These are phyloP conservation scores for Camelus dromedarius DNA, from an alignment of 2,113 vertebrate species.

Conservation along the genomic window DNA sequence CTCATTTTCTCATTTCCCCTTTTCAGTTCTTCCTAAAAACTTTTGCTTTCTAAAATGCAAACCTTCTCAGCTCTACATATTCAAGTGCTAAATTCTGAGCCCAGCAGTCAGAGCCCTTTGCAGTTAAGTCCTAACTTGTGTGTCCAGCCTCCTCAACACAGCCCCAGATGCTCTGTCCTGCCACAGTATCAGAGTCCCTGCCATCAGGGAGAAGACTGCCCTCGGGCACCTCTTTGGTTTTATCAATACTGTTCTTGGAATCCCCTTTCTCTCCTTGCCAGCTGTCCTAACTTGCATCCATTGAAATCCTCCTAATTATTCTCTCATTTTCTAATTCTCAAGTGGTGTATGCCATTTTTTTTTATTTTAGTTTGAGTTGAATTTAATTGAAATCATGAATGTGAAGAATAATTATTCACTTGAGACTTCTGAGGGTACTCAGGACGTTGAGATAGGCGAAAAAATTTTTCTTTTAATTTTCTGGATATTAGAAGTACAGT, in stretches of 20 bases:
- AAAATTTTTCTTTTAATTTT: conserved; percentile 3
- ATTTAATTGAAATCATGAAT: conserved; percentile 51
- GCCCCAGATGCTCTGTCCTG: no score
- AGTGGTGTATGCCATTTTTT: background rate
- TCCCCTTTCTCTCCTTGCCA: background rate
- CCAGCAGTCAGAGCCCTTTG: background rate
- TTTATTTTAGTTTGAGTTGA: conserved; percentile 40
- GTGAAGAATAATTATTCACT: background rate
- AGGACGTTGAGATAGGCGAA: background rate
- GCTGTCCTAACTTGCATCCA: background rate
- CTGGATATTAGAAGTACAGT: background rate
- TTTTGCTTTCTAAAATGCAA: background rate
- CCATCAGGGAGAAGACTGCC: background rate
- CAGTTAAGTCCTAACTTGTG: background rate
- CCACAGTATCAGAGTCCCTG: background rate
- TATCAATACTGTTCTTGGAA: background rate
- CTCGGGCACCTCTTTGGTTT: background rate
- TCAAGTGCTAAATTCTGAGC: background rate
- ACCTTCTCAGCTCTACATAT: background rate
- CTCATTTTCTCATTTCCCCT: conserved; percentile 35
- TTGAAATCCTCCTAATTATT: background rate
- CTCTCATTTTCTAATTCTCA: background rate
- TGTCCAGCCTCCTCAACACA: accelerated
- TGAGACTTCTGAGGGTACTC: background rate
- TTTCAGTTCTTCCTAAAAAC: background rate